Evolutionary conservation across 1,140 invertebrate species (phyloP), one percentile per base, ranked within the genome.

Genomic region (Orius insidiosus): DNA sequence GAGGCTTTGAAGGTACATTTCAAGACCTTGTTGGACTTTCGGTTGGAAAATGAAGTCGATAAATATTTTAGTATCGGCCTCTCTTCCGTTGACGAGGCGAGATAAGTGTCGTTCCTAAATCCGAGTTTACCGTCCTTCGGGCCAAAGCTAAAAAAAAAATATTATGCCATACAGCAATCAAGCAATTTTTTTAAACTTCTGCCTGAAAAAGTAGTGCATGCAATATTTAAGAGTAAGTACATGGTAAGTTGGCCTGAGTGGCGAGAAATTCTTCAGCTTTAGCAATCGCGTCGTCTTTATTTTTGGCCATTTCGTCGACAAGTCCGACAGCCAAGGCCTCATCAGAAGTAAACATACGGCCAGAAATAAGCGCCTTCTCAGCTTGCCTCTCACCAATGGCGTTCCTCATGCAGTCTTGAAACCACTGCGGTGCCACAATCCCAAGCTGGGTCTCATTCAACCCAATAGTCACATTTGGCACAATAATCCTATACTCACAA

Each of bases 401-500:
- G 54, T 72, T 69, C 42, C 62, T 60, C 51, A 56, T 55, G 1
- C 68, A 56, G 37, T 70, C 64, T 58, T 72, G 71, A 59, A 85
- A 83, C 84, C 80, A 89, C 54, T 60, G 66, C 7, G 77, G 81
- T 10, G 81, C 78, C 7, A 76, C 64, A 52, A 86, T 78, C 40
- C 85, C 85, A 38, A 92, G 59, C 55, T 70, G 59, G 9, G 73
- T 72, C 61, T 76, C 74, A 59, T 90, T 90, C 0, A 90, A 62
- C 3, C 87, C 87, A 48, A 89, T 89, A 1, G 69, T 75, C 54
- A 68, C 76, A 52, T 84, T 80, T 0, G 77, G 77, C 1, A 78
- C 71, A 74, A 90, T 84, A 6, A 82, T 71, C 56, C 86, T 69
- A 56, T 88, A 88, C 62, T 92, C 86, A 61, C 84, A 86, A 39